Evolutionary conservation across 2,113 vertebrate species (phyloP).

Genomic region (Poecilia latipinna): DNA sequence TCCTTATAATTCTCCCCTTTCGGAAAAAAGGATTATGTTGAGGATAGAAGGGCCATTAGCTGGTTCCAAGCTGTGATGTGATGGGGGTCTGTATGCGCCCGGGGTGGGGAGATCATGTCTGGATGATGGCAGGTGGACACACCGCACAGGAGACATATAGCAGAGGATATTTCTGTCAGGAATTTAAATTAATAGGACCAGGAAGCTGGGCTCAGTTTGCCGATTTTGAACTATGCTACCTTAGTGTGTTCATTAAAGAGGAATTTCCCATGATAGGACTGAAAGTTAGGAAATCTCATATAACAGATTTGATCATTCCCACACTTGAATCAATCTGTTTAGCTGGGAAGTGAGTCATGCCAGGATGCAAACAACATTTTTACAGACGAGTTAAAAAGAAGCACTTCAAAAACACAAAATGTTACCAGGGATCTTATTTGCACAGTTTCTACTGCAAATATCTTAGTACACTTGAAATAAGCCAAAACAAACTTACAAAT

Average conservation of each 20-base stretch:
- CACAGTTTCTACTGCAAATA: too few species aligned
- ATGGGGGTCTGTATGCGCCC: slow-evolving; percentile 27
- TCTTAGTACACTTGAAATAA: too few species aligned
- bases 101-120: slow-evolving; percentile 50
- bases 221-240: slow-evolving; percentile 21
- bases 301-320: slow-evolving; percentile 7
- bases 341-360: neutral
- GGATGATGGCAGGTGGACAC: slow-evolving; percentile 44
- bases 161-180: slow-evolving; percentile 43
- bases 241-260: slow-evolving; percentile 34
- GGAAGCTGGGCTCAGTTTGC: slow-evolving; percentile 7
- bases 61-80: slow-evolving; percentile 65
- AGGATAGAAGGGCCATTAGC: slow-evolving; percentile 81
- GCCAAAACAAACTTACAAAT: too few species aligned
- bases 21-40: slow-evolving; percentile 82
- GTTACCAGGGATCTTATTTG: too few species aligned
- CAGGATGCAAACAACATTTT: neutral
- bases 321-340: neutral
- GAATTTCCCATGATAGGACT: slow-evolving; percentile 30
- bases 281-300: slow-evolving; percentile 25
- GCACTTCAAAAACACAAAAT: too few species aligned
- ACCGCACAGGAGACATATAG: slow-evolving; percentile 25
- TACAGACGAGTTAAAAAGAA: neutral
- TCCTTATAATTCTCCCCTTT: slow-evolving; percentile 80
- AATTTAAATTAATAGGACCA: slow-evolving; percentile 48